phyloP scores from a whole-genome alignment of 2,888 invertebrate genomes.

The Pandemis heparana region DNA sequence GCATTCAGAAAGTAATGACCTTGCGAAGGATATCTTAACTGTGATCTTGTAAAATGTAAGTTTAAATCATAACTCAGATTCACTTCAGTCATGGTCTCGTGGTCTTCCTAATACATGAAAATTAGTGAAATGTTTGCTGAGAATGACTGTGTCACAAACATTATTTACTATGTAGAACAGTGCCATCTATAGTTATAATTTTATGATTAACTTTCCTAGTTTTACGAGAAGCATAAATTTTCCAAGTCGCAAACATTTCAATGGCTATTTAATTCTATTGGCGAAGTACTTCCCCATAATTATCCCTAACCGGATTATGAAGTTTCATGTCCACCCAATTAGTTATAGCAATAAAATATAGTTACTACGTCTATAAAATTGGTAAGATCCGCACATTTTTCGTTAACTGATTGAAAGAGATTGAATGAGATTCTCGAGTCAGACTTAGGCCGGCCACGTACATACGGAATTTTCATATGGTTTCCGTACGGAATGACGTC shows the following conservation, averaged over 20 bases:
- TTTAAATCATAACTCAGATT: neutral
- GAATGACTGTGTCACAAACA: neutral
- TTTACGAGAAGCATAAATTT: neutral
- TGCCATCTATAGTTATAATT: neutral
- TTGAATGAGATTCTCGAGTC: no score
- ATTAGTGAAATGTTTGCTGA: neutral
- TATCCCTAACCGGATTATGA: neutral
- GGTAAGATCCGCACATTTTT: neutral
- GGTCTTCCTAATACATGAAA: neutral
- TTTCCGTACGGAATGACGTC: no score
- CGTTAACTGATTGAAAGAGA: neutral
- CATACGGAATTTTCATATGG: no score
- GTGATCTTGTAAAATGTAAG: neutral
- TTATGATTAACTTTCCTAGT: neutral
- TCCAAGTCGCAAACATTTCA: neutral
- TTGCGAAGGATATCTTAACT: neutral
- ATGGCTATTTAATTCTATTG: neutral
- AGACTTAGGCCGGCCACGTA: no score
- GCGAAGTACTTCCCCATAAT: neutral
- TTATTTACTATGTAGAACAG: neutral
- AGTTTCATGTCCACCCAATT: no score
- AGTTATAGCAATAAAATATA: no score
- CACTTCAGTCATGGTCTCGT: neutral
- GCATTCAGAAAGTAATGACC: neutral
- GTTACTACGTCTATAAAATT: neutral